phyloP scores from a whole-genome alignment of 2,888 invertebrate genomes.

The Tinea semifulvella region DNA sequence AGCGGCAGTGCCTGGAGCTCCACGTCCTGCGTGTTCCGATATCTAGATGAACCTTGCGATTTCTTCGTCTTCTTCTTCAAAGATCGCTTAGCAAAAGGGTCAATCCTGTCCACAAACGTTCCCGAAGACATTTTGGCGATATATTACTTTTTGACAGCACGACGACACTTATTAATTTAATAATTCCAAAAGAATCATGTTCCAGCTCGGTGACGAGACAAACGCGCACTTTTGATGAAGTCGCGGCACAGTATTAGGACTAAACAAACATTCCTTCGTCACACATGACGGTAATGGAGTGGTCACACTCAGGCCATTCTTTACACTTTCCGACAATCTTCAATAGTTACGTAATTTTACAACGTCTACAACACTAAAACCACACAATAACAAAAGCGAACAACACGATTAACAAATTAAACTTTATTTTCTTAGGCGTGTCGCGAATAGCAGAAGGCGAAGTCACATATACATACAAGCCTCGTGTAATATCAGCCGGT shows the following conservation, averaged over 20 bases:
- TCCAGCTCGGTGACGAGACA: slow-evolving; percentile 56
- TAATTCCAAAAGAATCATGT: slow-evolving; percentile 62
- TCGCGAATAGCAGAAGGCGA: slow-evolving; percentile 66
- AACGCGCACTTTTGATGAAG: slow-evolving; percentile 59
- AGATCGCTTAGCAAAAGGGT: slow-evolving; percentile 98
- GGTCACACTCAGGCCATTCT: slow-evolving; percentile 66
- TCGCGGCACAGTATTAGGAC: slow-evolving; percentile 62
- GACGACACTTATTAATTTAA: slow-evolving; percentile 61
- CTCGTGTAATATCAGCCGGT: slow-evolving; percentile 69
- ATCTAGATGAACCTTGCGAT: slow-evolving; percentile 98
- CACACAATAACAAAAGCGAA: slow-evolving; percentile 60
- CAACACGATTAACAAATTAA: slow-evolving; percentile 61
- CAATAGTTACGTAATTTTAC: slow-evolving; percentile 67
- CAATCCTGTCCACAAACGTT: slow-evolving; percentile 98
- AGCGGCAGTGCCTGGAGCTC: slow-evolving; percentile 96
- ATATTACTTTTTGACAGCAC: slow-evolving; percentile 61
- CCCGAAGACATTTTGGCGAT: slow-evolving; percentile 75
- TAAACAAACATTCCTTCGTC: slow-evolving; percentile 68
- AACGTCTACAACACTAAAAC: slow-evolving; percentile 60
- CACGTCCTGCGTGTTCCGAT: slow-evolving; percentile 97
- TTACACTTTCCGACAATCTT: slow-evolving; percentile 63
- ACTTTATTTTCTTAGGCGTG: slow-evolving; percentile 67
- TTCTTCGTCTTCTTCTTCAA: slow-evolving; percentile 98
- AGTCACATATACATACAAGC: slow-evolving; percentile 68
- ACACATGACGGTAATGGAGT: slow-evolving; percentile 66